These are phyloP conservation scores for Xestia rhomboidea DNA, from an alignment of 2,888 invertebrate genomes.

Conservation along the genomic window DNA sequence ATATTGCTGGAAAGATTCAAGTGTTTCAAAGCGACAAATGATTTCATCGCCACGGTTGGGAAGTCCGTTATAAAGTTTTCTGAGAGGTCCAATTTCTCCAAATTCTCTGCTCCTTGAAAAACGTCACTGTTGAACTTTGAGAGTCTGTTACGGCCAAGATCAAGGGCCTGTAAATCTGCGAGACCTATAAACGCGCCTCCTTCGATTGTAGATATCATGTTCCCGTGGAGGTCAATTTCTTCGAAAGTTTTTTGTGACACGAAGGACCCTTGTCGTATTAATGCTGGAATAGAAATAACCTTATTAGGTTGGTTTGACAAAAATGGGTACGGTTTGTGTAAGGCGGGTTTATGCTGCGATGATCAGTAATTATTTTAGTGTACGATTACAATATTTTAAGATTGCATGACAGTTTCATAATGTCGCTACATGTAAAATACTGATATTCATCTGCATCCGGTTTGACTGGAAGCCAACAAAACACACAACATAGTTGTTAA, in stretches of 20 bases:
- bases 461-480: neutral
- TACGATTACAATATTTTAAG: neutral
- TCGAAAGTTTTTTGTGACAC: conserved; percentile 93
- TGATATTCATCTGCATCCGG: too few relatives aligned
- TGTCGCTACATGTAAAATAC: neutral
- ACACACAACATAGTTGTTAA: neutral
- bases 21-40: conserved; percentile 92
- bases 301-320: conserved; percentile 12
- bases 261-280: conserved; percentile 93
- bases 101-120: conserved; percentile 94
- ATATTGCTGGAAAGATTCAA: conserved; percentile 96
- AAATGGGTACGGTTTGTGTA: neutral
- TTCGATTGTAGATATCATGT: conserved; percentile 94
- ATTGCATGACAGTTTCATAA: neutral
- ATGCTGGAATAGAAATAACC: conserved; percentile 88
- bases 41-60: conserved; percentile 94
- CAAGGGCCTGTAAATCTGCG: conserved; percentile 92
- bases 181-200: conserved; percentile 94
- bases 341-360: neutral
- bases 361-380: neutral
- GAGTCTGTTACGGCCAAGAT: conserved; percentile 94
- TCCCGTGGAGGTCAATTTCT: conserved; percentile 94
- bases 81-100: conserved; percentile 95
- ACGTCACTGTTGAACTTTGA: conserved; percentile 96
- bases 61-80: conserved; percentile 96